Conservation (phyloP, 2,113 vertebrate genomes). For the Apteryx mantelli region DNA sequence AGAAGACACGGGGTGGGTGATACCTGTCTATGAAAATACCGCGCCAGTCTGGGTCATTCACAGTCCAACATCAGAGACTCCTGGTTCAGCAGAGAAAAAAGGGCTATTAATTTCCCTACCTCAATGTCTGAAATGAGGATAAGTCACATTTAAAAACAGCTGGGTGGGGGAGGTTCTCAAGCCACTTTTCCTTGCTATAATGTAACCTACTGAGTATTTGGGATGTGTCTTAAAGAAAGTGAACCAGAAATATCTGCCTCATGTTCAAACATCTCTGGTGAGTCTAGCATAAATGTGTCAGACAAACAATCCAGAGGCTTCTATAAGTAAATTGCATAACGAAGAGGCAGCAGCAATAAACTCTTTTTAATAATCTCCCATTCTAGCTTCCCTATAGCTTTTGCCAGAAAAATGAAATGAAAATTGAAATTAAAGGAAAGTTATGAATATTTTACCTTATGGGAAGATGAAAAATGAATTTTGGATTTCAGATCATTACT, state of each 20-base stretch:
- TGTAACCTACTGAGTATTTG: not conserved
- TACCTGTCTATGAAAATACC: not conserved
- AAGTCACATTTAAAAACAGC: not conserved
- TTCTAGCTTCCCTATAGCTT: not conserved
- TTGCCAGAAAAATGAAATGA: not conserved
- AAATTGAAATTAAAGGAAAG: not conserved
- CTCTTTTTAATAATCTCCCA: not conserved
- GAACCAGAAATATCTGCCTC: not conserved
- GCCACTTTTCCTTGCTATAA: not conserved
- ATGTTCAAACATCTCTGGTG: not conserved
- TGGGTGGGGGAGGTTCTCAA: not conserved
- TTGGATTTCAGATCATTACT: not conserved
- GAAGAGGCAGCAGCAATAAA: fast-evolving
- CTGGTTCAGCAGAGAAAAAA: not conserved
- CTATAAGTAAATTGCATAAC: not conserved
- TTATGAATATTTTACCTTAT: not conserved
- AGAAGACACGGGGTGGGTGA: not conserved
- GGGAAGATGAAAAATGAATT: not conserved
- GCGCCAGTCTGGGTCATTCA: not conserved
- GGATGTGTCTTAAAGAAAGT: not conserved
- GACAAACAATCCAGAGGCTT: not conserved
- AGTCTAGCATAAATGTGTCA: not conserved
- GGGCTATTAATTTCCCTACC: not conserved
- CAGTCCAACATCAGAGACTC: not conserved
- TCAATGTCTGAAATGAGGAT: not conserved